Evolutionary conservation across 2,888 invertebrate genomes (phyloP).

Genomic region (Spodoptera littoralis): DNA sequence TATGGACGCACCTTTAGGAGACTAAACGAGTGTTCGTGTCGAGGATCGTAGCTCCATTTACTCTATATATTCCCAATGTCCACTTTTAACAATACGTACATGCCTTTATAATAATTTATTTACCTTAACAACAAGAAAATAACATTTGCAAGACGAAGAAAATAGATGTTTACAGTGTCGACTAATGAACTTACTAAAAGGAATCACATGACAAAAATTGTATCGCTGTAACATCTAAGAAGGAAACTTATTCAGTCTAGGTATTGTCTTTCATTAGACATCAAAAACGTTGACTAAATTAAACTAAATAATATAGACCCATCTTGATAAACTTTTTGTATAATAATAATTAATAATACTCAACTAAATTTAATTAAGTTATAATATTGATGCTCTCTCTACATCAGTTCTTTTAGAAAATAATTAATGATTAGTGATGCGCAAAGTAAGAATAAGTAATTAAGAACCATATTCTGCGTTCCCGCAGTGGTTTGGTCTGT

Average conservation of each 20-base stretch:
- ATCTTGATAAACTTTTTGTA: slow-evolving; percentile 68
- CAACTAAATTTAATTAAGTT: slow-evolving; percentile 79
- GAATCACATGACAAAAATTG: slow-evolving; percentile 71
- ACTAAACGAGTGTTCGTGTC: slow-evolving; percentile 78
- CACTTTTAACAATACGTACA: slow-evolving; percentile 74
- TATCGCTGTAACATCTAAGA: slow-evolving; percentile 69
- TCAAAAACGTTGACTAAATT: slow-evolving; percentile 79
- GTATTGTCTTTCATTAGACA: slow-evolving; percentile 86
- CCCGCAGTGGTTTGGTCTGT: slow-evolving; percentile 16
- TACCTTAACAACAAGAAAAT: slow-evolving; percentile 76
- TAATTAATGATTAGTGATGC: slow-evolving; percentile 54
- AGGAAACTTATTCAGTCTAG: slow-evolving; percentile 86
- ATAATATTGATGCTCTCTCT: slow-evolving; percentile 70
- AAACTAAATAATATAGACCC: slow-evolving; percentile 68
- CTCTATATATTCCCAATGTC: slow-evolving; percentile 71
- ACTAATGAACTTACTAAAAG: slow-evolving; percentile 72
- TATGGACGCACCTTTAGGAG: slow-evolving; percentile 61
- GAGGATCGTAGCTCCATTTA: slow-evolving; percentile 72
- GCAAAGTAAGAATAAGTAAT: slow-evolving; percentile 45
- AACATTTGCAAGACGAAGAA: slow-evolving; percentile 69
- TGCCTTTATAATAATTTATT: slow-evolving; percentile 80
- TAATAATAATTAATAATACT: slow-evolving; percentile 72
- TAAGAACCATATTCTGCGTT: slow-evolving; percentile 40
- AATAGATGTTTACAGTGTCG: slow-evolving; percentile 62
- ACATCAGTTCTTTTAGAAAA: slow-evolving; percentile 73